Conservation (phyloP, 30 jellyfish, hydroid and myxozoan species). For the Aurelia coerulea region DNA sequence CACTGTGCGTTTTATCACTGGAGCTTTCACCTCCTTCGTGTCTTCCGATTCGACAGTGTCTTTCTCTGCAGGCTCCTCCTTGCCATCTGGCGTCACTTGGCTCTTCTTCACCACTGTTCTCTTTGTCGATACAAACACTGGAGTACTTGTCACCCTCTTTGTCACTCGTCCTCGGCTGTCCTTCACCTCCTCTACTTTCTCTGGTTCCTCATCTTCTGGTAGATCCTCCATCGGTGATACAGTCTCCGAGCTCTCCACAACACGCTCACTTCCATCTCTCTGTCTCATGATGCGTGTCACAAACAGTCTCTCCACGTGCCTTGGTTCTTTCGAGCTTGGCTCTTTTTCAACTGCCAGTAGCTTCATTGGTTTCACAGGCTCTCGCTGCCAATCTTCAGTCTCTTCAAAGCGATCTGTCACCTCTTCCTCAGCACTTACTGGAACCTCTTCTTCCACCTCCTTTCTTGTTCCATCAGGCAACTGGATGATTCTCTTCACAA, state of each 20-base stretch:
- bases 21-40: constrained; percentile 49
- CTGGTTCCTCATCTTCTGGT: constrained; percentile 79
- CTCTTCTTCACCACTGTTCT: constrained; percentile 57
- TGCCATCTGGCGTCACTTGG: constrained; percentile 82
- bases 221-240: constrained; percentile 67
- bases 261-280: constrained; percentile 81
- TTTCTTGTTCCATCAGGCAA: constrained; percentile 83
- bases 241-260: constrained; percentile 84
- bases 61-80: constrained; percentile 70
- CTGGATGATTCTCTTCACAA: constrained; percentile 74
- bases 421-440: constrained; percentile 61
- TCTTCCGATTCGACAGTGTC: constrained; percentile 75
- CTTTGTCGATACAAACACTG: constrained; percentile 70
- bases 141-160: constrained; percentile 58
- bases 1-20: constrained; percentile 35
- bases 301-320: constrained; percentile 80
- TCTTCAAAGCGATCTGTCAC: constrained; percentile 10
- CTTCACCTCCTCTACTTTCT: constrained; percentile 56
- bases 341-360: not conserved
- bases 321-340: constrained; percentile 35
- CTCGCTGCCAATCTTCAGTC: constrained; percentile 17
- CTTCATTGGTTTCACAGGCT: not conserved
- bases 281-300: constrained; percentile 79
- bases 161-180: constrained; percentile 65
- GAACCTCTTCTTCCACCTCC: constrained; percentile 88